phyloP scores from a whole-genome alignment of 2,113 vertebrate genomes.

The Gymnobelideus leadbeateri region DNA sequence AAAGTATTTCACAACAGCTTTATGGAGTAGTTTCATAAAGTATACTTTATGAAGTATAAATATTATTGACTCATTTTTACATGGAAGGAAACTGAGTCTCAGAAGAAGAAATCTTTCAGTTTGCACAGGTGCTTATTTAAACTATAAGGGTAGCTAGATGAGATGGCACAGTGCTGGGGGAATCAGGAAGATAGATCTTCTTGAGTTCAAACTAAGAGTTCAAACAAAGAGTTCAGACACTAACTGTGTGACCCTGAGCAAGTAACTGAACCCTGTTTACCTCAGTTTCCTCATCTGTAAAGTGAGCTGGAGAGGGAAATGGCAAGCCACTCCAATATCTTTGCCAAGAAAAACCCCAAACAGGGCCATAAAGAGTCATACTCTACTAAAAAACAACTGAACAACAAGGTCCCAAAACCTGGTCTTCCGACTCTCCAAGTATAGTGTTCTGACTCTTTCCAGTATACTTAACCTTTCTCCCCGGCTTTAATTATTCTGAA shows the following conservation, averaged over 20 bases:
- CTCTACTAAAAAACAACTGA: neutral
- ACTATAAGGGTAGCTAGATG: neutral
- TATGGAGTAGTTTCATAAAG: neutral
- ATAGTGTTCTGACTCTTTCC: neutral
- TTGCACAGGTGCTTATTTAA: neutral
- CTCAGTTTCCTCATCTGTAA: neutral
- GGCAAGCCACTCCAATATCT: neutral
- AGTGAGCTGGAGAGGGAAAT: neutral
- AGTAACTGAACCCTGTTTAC: too few relatives aligned
- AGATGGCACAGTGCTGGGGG: neutral
- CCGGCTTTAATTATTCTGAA: neutral
- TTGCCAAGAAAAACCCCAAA: neutral
- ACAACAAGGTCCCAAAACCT: neutral
- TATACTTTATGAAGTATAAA: neutral
- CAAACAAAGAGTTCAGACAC: neutral
- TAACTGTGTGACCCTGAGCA: too few relatives aligned
- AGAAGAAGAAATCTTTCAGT: neutral
- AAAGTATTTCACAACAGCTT: neutral
- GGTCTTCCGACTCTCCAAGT: neutral
- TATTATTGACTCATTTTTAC: neutral
- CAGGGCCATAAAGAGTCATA: neutral
- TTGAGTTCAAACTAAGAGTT: neutral
- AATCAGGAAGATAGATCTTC: neutral
- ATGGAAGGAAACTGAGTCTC: slow-evolving; percentile 24
- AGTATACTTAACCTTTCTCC: too few relatives aligned